A percentile compares a stretch with the other conserved stretches of the same genome.
phyloP scores from a whole-genome alignment of 2,113 vertebrate species.

The Buteo buteo region DNA sequence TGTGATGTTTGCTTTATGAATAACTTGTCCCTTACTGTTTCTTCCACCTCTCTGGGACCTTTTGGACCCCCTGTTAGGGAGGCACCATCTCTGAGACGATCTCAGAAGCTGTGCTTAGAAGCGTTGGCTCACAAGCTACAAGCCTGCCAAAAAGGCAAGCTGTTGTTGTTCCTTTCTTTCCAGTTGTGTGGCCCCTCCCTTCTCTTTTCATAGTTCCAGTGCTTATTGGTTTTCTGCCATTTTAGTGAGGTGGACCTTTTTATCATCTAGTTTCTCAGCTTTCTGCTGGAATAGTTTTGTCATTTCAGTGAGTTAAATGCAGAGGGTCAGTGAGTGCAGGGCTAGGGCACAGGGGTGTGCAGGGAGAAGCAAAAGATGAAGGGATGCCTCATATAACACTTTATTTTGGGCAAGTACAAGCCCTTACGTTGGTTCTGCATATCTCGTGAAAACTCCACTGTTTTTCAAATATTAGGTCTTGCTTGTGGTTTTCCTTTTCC shows the following conservation, averaged over 20 bases:
- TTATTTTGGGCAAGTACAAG: neutral
- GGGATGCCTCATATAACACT: accelerated
- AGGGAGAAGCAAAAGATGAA: neutral
- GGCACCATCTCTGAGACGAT: neutral
- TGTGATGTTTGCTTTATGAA: neutral
- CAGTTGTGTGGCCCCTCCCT: neutral
- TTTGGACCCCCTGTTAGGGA: neutral
- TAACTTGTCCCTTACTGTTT: neutral
- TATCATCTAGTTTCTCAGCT: neutral
- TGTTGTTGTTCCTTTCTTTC: neutral
- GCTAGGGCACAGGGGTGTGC: neutral
- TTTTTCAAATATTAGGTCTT: neutral
- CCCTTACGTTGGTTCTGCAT: neutral
- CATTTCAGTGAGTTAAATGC: neutral
- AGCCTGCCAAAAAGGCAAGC: neutral
- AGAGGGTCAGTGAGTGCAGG: neutral
- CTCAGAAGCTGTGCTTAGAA: neutral
- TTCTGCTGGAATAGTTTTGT: neutral
- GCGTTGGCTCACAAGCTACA: neutral
- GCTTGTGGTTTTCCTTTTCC: neutral
- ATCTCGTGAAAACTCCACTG: neutral
- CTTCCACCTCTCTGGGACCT: neutral
- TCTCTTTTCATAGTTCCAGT: neutral
- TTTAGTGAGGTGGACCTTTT: neutral
- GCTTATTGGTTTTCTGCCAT: conserved; percentile 11